Conservation (phyloP, 2,888 invertebrate genomes). For the Drosophila neutralis region DNA sequence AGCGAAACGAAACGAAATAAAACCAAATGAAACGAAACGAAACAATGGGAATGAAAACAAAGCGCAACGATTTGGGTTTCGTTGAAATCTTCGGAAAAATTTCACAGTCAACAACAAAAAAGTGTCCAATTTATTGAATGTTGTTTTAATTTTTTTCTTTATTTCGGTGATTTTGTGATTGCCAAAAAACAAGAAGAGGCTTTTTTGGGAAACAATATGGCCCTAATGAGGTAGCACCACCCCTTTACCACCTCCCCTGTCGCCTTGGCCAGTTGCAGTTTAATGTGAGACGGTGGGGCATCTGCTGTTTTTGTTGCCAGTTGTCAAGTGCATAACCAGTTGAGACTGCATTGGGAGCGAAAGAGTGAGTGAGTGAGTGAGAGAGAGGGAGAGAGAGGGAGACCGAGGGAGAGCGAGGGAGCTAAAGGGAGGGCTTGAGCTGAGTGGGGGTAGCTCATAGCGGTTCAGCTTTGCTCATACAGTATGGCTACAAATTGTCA, state of each 20-base stretch:
- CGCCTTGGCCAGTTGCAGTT: conserved; percentile 14
- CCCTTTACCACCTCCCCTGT: background rate
- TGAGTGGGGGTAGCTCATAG: conserved; percentile 26
- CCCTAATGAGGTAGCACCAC: conserved; percentile 57
- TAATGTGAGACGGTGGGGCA: conserved; percentile 1
- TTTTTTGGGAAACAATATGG: conserved; percentile 29
- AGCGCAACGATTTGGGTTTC: conserved; percentile 13
- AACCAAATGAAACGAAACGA: conserved; percentile 25
- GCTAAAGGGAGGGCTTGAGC: background rate
- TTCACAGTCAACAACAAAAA: background rate
- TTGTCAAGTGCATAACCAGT: conserved; percentile 65
- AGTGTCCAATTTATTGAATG: conserved; percentile 8
- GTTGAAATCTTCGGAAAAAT: conserved; percentile 27
- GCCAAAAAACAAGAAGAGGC: conserved; percentile 32
- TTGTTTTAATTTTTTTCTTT: conserved; percentile 5
- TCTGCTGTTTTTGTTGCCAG: conserved; percentile 15
- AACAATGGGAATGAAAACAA: conserved; percentile 43
- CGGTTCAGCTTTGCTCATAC: conserved; percentile 32
- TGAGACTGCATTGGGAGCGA: conserved; percentile 41
- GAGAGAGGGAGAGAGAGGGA: background rate
- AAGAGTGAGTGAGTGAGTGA: conserved; percentile 11
- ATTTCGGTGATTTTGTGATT: conserved; percentile 12
- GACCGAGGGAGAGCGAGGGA: conserved; percentile 9
- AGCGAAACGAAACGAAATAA: conserved; percentile 12
- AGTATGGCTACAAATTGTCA: conserved; percentile 71